Evolutionary conservation across 2,888 invertebrate species (phyloP).

Genomic region (Andricus quercusramuli): DNA sequence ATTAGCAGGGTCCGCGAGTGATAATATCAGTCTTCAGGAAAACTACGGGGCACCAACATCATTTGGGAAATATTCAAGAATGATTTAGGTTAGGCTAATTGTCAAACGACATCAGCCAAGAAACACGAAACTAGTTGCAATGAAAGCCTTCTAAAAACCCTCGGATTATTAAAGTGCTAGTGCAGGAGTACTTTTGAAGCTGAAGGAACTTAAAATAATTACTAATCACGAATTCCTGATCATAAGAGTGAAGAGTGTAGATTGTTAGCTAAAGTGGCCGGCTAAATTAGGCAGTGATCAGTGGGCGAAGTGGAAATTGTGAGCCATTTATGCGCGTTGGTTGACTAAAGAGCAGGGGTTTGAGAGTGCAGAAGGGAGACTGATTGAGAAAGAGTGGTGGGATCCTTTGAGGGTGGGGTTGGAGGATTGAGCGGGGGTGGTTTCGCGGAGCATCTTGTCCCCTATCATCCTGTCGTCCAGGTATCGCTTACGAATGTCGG

Average conservation of each 20-base stretch:
- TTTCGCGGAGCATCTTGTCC: constrained; percentile 71
- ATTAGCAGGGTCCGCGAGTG: not conserved
- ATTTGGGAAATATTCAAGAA: not conserved
- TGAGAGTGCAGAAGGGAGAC: constrained; percentile 21
- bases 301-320: constrained; percentile 38
- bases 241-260: constrained; percentile 6
- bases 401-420: constrained; percentile 42
- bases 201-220: not conserved
- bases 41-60: too few species aligned
- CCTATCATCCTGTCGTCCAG: constrained; percentile 74
- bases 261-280: constrained; percentile 24
- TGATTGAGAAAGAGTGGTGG: constrained; percentile 41
- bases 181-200: not conserved
- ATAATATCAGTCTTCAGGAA: too few species aligned
- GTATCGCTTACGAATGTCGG: constrained; percentile 75
- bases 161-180: not conserved
- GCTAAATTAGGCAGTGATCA: constrained; percentile 37
- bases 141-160: not conserved
- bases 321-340: constrained; percentile 40
- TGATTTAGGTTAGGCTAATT: not conserved
- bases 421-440: constrained; percentile 60
- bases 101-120: not conserved
- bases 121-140: not conserved
- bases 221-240: not conserved
- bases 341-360: constrained; percentile 1